Conservation (phyloP, 2,888 invertebrate genomes). For the Calameuta idolon region DNA sequence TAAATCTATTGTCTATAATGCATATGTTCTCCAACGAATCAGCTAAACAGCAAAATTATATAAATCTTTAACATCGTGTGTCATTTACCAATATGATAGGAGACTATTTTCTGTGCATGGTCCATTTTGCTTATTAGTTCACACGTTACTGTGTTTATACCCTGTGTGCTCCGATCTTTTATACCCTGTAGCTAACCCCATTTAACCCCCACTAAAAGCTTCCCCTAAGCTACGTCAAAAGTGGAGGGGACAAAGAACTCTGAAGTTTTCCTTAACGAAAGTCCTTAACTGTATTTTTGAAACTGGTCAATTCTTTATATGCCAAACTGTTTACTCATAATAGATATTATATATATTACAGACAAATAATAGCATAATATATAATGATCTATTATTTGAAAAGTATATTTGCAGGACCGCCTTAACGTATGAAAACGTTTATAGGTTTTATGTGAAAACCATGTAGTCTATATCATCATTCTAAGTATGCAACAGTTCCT, state of each 20-base stretch:
- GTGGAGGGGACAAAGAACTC: background rate
- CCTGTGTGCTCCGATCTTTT: conserved; percentile 38
- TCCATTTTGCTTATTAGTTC: conserved; percentile 34
- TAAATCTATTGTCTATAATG: too few species aligned
- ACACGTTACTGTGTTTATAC: conserved; percentile 38
- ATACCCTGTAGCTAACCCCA: conserved; percentile 44
- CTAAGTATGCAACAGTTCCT: background rate
- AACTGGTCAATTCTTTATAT: too few species aligned
- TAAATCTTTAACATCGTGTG: background rate
- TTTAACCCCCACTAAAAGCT: conserved; percentile 36
- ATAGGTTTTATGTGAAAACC: background rate
- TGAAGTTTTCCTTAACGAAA: background rate
- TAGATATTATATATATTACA: too few species aligned
- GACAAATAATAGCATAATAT: too few species aligned
- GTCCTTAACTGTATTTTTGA: too few species aligned
- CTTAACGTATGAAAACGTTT: background rate
- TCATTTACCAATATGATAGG: conserved; percentile 36
- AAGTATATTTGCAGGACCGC: too few species aligned
- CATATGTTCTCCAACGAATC: too few species aligned
- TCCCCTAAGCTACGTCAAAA: background rate
- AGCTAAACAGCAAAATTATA: background rate
- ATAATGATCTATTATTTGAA: too few species aligned
- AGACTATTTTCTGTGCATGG: conserved; percentile 29
- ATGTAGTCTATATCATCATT: background rate
- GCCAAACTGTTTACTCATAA: too few species aligned